Evolutionary conservation across 2,113 vertebrate species (phyloP).

Genomic region (Emydocephalus ijimae): DNA sequence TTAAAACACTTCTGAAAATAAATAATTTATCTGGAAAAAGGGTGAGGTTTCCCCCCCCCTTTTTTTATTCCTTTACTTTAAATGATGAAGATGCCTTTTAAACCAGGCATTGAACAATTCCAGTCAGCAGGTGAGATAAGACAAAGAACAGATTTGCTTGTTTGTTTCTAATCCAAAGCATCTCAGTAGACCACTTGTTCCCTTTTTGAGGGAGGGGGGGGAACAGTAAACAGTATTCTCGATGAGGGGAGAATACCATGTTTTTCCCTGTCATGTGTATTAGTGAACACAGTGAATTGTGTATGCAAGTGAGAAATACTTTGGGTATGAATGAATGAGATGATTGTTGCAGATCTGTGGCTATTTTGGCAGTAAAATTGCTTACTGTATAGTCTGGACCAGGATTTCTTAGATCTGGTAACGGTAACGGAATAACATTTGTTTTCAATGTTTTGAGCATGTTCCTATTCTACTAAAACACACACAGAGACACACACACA

Average conservation of each 20-base stretch:
- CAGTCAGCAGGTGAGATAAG: not conserved
- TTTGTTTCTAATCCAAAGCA: not conserved
- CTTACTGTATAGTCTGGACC: not conserved
- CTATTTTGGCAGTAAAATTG: not conserved
- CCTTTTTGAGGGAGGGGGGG: not conserved
- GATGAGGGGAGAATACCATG: not conserved
- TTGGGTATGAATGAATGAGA: not conserved
- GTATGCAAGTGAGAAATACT: not conserved
- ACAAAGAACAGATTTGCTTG: not conserved
- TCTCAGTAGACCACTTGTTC: not conserved
- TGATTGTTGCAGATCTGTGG: not conserved
- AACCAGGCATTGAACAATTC: not conserved
- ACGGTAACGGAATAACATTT: not conserved
- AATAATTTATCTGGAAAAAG: not conserved
- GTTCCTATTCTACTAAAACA: not conserved
- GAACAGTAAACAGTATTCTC: not conserved
- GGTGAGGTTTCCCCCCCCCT: fast-evolving
- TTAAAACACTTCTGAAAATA: too few relatives aligned
- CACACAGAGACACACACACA: not conserved
- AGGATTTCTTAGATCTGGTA: not conserved
- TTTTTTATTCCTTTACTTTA: not conserved
- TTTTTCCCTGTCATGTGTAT: not conserved
- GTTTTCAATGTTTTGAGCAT: not conserved
- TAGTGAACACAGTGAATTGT: not conserved
- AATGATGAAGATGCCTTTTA: not conserved